These are phyloP conservation scores for Calephelis perditalis DNA, from an alignment of 2,888 invertebrate species.

Conservation along the genomic window DNA sequence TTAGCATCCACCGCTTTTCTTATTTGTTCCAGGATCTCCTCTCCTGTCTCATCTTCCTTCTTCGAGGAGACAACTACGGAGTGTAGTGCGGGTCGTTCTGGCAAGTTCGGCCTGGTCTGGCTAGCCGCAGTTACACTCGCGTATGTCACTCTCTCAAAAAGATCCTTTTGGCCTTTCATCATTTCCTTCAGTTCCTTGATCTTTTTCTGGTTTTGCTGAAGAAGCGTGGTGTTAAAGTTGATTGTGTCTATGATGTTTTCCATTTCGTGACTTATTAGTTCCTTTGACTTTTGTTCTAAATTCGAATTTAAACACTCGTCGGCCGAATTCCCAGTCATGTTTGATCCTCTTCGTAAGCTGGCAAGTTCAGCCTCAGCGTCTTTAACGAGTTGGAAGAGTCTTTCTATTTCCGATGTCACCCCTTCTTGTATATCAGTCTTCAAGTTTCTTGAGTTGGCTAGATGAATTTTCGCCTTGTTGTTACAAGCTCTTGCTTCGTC, in stretches of 20 bases:
- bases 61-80: neutral
- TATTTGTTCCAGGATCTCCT: neutral
- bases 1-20: slow-evolving; percentile 1
- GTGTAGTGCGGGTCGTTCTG: neutral
- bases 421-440: neutral
- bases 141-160: neutral
- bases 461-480: neutral
- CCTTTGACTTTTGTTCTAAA: neutral
- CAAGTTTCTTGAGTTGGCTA: neutral
- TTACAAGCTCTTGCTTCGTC: neutral
- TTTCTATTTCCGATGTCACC: neutral
- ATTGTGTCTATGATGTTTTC: neutral
- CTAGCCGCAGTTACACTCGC: neutral
- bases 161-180: neutral
- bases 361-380: neutral
- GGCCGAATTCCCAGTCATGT: neutral
- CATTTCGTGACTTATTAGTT: neutral
- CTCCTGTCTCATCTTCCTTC: neutral
- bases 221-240: neutral
- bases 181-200: neutral
- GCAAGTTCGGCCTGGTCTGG: neutral
- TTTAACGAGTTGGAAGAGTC: neutral
- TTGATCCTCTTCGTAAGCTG: no score
- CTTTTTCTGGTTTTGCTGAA: neutral
- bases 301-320: neutral